Percentiles rank a stretch among this genome's conserved stretches.
These are phyloP conservation scores for Caracal caracal DNA, from an alignment of 2,113 vertebrate species.

Conservation along the genomic window DNA sequence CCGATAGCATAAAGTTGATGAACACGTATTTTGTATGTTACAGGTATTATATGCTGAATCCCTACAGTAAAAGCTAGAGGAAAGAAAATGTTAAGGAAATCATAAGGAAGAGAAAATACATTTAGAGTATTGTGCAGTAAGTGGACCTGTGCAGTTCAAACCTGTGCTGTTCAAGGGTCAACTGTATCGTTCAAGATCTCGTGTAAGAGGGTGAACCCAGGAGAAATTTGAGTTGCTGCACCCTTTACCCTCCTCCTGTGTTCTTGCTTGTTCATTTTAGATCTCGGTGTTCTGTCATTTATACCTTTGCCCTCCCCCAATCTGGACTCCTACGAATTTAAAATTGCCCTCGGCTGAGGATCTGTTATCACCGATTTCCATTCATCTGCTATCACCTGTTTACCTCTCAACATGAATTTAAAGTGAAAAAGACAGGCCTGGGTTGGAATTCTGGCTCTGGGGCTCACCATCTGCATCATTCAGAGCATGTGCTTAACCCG, in stretches of 20 bases:
- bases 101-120: background rate
- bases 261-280: background rate
- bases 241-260: background rate
- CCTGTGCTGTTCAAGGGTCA: background rate
- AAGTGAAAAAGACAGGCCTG: background rate
- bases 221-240: background rate
- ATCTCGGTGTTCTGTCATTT: background rate
- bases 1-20: background rate
- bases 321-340: background rate
- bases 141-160: background rate
- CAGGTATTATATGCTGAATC: background rate
- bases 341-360: constrained; percentile 35
- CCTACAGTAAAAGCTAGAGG: background rate
- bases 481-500: background rate
- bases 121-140: background rate
- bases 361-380: background rate
- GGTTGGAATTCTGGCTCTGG: background rate
- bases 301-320: background rate
- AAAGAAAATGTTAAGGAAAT: background rate
- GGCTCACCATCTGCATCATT: background rate
- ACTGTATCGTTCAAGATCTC: background rate
- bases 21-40: background rate
- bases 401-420: constrained; percentile 20
- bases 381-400: background rate
- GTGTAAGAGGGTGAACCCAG: background rate